These are phyloP conservation scores for Wiebesia pumilae DNA, from an alignment of 1,140 invertebrate species.

Conservation along the genomic window DNA sequence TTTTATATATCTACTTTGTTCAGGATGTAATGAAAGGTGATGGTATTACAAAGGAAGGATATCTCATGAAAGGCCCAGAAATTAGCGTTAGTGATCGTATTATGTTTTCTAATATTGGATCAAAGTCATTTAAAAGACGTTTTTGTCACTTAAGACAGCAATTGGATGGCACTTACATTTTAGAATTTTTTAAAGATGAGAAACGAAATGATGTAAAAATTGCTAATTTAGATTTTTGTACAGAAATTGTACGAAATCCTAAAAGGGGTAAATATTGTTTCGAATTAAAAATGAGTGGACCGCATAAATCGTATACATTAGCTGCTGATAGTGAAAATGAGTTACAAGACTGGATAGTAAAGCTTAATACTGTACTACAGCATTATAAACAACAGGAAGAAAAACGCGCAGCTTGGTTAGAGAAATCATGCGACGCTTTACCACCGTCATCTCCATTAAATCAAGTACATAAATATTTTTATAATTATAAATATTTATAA, in stretches of 20 bases:
- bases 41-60: constrained; percentile 90
- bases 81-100: constrained; percentile 85
- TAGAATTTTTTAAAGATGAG: constrained; percentile 95
- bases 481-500: constrained; percentile 3
- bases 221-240: constrained; percentile 95
- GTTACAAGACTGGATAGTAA: constrained; percentile 88
- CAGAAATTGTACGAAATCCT: constrained; percentile 89
- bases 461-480: constrained; percentile 57
- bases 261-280: constrained; percentile 92
- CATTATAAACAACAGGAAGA: constrained; percentile 85
- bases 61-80: constrained; percentile 92
- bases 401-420: constrained; percentile 79
- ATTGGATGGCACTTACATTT: constrained; percentile 91
- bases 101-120: constrained; percentile 90
- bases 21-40: constrained; percentile 78
- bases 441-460: constrained; percentile 76
- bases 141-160: constrained; percentile 92
- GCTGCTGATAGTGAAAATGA: constrained; percentile 91
- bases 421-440: constrained; percentile 76
- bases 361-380: constrained; percentile 83
- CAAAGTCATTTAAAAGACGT: constrained; percentile 92
- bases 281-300: constrained; percentile 89
- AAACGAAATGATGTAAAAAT: constrained; percentile 90
- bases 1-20: constrained; percentile 3
- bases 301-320: constrained; percentile 87